Conservation (phyloP, 2,888 invertebrate genomes). For the Drosophila buzzatii region DNA sequence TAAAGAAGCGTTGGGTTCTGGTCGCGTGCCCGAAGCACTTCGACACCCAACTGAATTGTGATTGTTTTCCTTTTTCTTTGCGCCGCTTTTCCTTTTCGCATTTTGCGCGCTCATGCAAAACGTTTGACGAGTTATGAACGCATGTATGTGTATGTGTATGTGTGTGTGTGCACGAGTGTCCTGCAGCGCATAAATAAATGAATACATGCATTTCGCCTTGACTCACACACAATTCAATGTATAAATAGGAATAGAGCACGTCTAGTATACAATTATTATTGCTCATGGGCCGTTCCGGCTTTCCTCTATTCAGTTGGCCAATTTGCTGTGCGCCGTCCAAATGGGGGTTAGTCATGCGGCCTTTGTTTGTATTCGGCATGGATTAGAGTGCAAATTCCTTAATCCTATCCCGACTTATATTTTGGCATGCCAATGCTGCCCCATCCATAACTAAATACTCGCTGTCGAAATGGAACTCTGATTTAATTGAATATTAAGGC, state of each 20-base stretch:
- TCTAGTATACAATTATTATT: slow-evolving; percentile 51
- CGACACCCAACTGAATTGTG: slow-evolving; percentile 84
- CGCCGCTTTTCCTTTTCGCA: slow-evolving; percentile 43
- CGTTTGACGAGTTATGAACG: slow-evolving; percentile 55
- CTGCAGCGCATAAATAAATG: slow-evolving; percentile 72
- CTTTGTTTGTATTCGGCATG: slow-evolving; percentile 48
- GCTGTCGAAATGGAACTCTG: slow-evolving; percentile 15
- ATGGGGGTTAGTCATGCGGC: slow-evolving; percentile 67
- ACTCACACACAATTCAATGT: slow-evolving; percentile 46
- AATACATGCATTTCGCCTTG: slow-evolving; percentile 63
- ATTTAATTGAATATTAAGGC: slow-evolving; percentile 15
- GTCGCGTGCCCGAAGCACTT: slow-evolving; percentile 85
- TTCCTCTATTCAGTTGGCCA: slow-evolving; percentile 31
- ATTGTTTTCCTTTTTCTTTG: slow-evolving; percentile 66
- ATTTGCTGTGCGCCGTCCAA: slow-evolving; percentile 32
- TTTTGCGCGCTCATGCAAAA: slow-evolving; percentile 64
- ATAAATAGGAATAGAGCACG: slow-evolving; percentile 26
- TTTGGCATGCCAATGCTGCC: slow-evolving; percentile 36
- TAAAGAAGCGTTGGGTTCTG: slow-evolving; percentile 69
- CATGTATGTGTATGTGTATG: slow-evolving; percentile 7
- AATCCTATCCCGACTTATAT: slow-evolving; percentile 50
- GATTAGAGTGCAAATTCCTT: slow-evolving; percentile 73
- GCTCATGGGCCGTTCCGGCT: slow-evolving; percentile 24
- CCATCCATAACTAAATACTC: slow-evolving; percentile 21
- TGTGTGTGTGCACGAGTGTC: slow-evolving; percentile 46